A percentile compares a stretch with the other conserved stretches of the same genome.
Evolutionary conservation across 2,113 vertebrate species (phyloP).

Genomic region (Mus spicilegus): DNA sequence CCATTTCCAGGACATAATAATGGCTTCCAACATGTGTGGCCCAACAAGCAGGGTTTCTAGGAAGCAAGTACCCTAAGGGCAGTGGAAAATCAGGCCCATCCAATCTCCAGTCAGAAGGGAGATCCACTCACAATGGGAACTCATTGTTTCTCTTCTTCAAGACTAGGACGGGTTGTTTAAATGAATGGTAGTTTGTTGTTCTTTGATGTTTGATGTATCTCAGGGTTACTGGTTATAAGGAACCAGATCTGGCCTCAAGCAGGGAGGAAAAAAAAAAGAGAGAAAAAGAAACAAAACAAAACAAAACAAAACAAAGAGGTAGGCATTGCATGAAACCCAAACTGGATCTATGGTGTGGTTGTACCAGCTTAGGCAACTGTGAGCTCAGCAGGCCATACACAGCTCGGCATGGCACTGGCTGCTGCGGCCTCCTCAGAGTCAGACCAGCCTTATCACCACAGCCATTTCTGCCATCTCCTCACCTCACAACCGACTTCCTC

Average conservation of each 20-base stretch:
- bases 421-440: no score
- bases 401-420: neutral
- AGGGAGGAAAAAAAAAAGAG: neutral
- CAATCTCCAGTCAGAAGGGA: neutral
- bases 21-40: neutral
- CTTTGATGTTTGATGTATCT: neutral
- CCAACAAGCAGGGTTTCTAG: neutral
- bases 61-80: neutral
- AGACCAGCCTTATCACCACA: neutral
- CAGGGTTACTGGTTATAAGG: neutral
- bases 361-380: neutral
- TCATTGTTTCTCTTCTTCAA: neutral
- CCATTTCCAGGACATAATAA: neutral
- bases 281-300: accelerated
- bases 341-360: neutral
- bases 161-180: neutral
- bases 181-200: neutral
- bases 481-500: neutral
- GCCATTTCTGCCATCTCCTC: neutral
- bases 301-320: neutral
- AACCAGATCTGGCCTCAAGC: neutral
- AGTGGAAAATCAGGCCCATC: neutral
- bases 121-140: neutral
- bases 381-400: neutral
- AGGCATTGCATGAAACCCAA: neutral